A percentile compares a stretch with the other conserved stretches of the same genome.
phyloP scores from a whole-genome alignment of 2,888 invertebrate genomes.

The Agrenia bidenticulata region DNA sequence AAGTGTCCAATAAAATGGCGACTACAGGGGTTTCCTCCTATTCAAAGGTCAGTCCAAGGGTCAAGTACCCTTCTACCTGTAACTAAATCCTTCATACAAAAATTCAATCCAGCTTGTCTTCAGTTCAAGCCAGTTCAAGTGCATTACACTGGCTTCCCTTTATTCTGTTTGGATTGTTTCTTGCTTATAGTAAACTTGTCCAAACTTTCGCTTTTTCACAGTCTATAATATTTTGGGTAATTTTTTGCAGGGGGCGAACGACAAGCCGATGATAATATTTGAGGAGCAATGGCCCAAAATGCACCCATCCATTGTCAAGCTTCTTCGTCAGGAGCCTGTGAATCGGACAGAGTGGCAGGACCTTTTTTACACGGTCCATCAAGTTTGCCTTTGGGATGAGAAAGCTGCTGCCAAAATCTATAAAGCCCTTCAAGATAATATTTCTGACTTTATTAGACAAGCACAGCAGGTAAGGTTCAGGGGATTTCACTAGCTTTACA shows the following conservation, averaged over 20 bases:
- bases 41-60: constrained; percentile 26
- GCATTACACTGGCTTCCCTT: too few species aligned
- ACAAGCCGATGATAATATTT: constrained; percentile 80
- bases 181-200: too few species aligned
- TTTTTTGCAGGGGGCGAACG: constrained; percentile 57
- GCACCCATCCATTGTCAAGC: constrained; percentile 88
- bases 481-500: not conserved
- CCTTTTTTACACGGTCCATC: constrained; percentile 91
- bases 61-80: not conserved
- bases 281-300: constrained; percentile 97
- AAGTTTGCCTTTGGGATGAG: constrained; percentile 96
- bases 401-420: constrained; percentile 83
- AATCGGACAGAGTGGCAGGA: constrained; percentile 96
- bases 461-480: constrained; percentile 59
- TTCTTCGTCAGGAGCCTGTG: constrained; percentile 91
- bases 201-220: too few species aligned
- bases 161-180: too few species aligned
- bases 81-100: too few species aligned
- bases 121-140: too few species aligned
- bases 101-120: too few species aligned
- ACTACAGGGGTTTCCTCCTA: constrained; percentile 32
- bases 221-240: too few species aligned
- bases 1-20: constrained; percentile 41
- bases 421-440: constrained; percentile 86
- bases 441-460: constrained; percentile 89